Base-by-base conservation (phyloP, 1,140 invertebrate species). In the Drosophila hydei region DNA sequence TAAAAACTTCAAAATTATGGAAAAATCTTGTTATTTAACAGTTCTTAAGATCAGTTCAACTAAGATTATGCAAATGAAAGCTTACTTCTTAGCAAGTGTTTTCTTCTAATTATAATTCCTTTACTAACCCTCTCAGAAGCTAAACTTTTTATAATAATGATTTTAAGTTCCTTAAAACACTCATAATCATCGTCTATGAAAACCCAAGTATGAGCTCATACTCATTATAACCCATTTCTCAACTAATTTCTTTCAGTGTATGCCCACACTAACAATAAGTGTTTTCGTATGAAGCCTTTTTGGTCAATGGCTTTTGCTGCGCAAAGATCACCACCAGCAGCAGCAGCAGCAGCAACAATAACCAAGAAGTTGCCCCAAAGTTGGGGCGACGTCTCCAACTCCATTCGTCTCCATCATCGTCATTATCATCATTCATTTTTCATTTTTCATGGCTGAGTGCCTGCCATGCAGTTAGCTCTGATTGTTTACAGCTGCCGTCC, bases 341-440 rank as follows among this genome's bases (percentile, higher is more conserved):
- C 3, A 27, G 30, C 30, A 33, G 30, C 30, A 33, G 9, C 30
- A 12, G 18, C 67, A 62, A 25, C 59, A 70, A 43, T 43, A 38
- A n/a, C 52, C 43, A 45, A 48, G 27, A 55, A 63, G 42, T 40
- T 50, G 14, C 38, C 40, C 25, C 27, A n/a, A 36, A 51, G 47
- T 59, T 54, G 63, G 42, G 30, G 33, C 30, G 50, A 68, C 55
- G 50, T 60, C 36, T 36, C n/a, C 64, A 23, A 14, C 55, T 8
- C 19, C 56, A 12, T 27, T 40, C 61, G 59, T 72, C 74, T 55
- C 50, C 69, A 42, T 56, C 64, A 43, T 72, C 83, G 75, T 87
- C 83, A 88, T 87, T 75, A 87, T 87, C 83, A 87, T 87, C 78
- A 87, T 87, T 87, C 83, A 87, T 87, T 87, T 87, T 87, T 88